phyloP scores from a whole-genome alignment of 1,140 invertebrate genomes.

The Bacillus rossius region DNA sequence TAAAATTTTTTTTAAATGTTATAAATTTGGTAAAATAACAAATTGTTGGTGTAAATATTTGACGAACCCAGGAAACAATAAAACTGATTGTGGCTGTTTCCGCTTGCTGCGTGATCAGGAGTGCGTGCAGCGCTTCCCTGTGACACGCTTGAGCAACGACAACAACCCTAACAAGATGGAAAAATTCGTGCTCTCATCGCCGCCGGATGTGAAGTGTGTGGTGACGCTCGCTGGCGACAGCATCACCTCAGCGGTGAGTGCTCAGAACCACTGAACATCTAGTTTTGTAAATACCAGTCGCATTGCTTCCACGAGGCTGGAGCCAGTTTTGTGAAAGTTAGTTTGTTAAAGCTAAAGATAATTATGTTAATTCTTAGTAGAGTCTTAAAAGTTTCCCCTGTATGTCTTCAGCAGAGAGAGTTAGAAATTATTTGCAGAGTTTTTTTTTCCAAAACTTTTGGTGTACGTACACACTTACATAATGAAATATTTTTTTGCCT shows the following conservation, averaged over 20 bases:
- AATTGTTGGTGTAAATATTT: too few species aligned
- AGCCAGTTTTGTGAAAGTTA: not conserved
- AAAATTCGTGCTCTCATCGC: constrained; percentile 79
- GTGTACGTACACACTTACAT: not conserved
- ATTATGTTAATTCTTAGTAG: not conserved
- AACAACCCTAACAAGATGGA: constrained; percentile 68
- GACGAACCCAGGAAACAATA: too few species aligned
- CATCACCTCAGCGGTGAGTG: constrained; percentile 79
- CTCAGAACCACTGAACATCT: too few species aligned
- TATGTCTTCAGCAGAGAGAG: too few species aligned
- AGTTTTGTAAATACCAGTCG: not conserved
- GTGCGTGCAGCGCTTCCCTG: constrained; percentile 78
- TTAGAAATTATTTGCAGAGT: too few species aligned
- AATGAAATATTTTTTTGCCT: not conserved
- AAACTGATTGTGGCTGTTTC: too few species aligned
- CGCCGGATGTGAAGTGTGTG: constrained; percentile 87
- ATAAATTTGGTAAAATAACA: too few species aligned
- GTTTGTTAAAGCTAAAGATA: not conserved
- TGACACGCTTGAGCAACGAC: constrained; percentile 74
- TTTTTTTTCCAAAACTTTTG: too few species aligned
- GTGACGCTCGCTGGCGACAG: constrained; percentile 85
- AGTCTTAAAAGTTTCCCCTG: not conserved
- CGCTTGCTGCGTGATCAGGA: too few species aligned
- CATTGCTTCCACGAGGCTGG: not conserved
- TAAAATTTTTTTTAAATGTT: too few species aligned